Evolutionary conservation across 2,888 invertebrate genomes (phyloP), one percentile per base, ranked within the genome.

Genomic region (Lasiommata megera): DNA sequence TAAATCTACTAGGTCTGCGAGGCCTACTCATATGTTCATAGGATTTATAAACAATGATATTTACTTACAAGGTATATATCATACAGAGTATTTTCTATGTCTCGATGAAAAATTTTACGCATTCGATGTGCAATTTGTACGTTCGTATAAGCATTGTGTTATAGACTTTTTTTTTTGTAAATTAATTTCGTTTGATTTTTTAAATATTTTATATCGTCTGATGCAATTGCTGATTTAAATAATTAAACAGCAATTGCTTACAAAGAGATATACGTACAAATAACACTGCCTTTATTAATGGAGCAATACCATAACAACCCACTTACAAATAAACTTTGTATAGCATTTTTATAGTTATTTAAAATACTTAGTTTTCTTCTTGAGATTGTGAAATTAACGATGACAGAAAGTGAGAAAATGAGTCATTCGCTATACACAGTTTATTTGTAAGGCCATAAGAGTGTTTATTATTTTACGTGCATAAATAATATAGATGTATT

Each of bases 221-320:
- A n/a, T n/a, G n/a, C n/a, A n/a, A n/a, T n/a, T n/a, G n/a, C n/a
- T n/a, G n/a, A n/a, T n/a, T n/a, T n/a, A n/a, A n/a, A n/a, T n/a
- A n/a, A n/a, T n/a, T n/a, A n/a, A n/a, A n/a, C n/a, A n/a, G n/a
- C n/a, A n/a, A n/a, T n/a, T n/a, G n/a, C n/a, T n/a, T n/a, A n/a
- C n/a, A n/a, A n/a, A n/a, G n/a, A n/a, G n/a, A n/a, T 41, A 5
- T n/a, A 28, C 44, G 44, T 44, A 43, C 28, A 43, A 43, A 43
- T 43, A 7, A 12, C 12, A 43, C 12, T n/a, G 23, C 18, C 40
- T 40, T 40, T 17, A n/a, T 12, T 44, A 28, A 12, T 3, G 1
- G 12, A 28, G 28, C 3, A 40, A 8, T 44, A 28, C 7, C n/a
- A 11, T 3, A 8, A 14, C 28, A 44, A 43, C 18, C n/a, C 23